These are phyloP conservation scores for Phengaris arion DNA, from an alignment of 2,888 invertebrate genomes.

Conservation along the genomic window DNA sequence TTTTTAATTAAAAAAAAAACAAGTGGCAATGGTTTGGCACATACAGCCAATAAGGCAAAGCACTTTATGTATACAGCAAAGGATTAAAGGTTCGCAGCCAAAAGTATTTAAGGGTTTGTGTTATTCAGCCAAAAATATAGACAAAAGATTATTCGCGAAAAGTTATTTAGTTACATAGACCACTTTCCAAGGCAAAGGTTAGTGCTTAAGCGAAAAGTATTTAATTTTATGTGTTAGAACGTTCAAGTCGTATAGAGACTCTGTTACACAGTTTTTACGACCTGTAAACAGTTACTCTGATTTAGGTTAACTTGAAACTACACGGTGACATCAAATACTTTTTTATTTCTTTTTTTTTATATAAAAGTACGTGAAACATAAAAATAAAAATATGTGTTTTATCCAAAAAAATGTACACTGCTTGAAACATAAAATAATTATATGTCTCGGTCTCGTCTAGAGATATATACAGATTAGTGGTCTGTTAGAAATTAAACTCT, in stretches of 20 bases:
- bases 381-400: not conserved
- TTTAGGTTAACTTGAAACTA: conserved; percentile 5
- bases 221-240: not conserved
- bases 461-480: too few species aligned
- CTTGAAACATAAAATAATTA: too few species aligned
- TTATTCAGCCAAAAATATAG: not conserved
- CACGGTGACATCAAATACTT: not conserved
- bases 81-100: not conserved
- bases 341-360: not conserved
- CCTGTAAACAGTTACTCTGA: conserved; percentile 6
- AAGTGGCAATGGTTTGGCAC: not conserved
- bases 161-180: not conserved
- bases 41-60: not conserved
- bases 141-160: not conserved
- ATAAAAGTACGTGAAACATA: too few species aligned
- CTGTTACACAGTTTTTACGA: conserved; percentile 11
- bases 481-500: not conserved
- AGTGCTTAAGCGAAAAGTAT: not conserved
- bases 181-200: not conserved
- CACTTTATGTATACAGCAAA: not conserved
- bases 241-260: conserved; percentile 1
- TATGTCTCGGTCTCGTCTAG: not conserved
- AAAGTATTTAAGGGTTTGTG: not conserved
- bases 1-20: conserved; percentile 7
- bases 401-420: not conserved